Evolutionary conservation across 2,797 vertebrate genomes (phyloP), one percentile per base, ranked within the genome.

Genomic region (Oreortyx pictus): DNA sequence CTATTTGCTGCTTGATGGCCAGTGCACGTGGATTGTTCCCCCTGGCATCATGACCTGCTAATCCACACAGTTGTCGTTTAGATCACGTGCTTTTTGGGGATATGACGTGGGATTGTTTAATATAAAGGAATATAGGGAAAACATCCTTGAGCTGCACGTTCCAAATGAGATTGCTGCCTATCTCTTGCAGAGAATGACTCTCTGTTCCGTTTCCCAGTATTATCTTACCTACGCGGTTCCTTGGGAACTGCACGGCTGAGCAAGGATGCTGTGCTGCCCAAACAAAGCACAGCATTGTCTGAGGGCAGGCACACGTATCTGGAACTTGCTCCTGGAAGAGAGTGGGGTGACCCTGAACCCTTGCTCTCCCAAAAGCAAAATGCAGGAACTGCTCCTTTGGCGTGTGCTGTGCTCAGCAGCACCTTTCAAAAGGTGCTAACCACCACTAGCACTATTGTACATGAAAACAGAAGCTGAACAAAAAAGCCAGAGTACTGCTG

Each of bases 221-320:
- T 90, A 93, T 89, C 33, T 80, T 91, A 92, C 88, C 91, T 95
- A 83, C 57, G 8, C 39, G 89, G 86, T 62, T 89, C 80, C 74
- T 87, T 84, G 86, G 92, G 90, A 92, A 74, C 84, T 84, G 94
- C 93, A 77, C 66, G 88, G 94, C 95, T 91, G 93, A 96, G 95
- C 91, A 94, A 95, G 88, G 96, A 95, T 92, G 94, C 89, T 88
- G 91, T 95, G 92, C 95, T 72, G 77, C 87, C 89, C 0, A 0
- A 93, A 96, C 94, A 96, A 96, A 96, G 95, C 89, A 80, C 4
- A 8, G 92, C 90, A 94, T 96, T 96, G 96, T 94, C 89, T 77
- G 19, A 66, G 92, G 92, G 79, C 92, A 95, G 76, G 23, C 54
- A 0, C 82, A 74, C 78, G 87, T 56, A 84, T 90, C 64, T 92